Evolutionary conservation across 2,113 vertebrate genomes (phyloP).

Genomic region (Siniperca knerii): DNA sequence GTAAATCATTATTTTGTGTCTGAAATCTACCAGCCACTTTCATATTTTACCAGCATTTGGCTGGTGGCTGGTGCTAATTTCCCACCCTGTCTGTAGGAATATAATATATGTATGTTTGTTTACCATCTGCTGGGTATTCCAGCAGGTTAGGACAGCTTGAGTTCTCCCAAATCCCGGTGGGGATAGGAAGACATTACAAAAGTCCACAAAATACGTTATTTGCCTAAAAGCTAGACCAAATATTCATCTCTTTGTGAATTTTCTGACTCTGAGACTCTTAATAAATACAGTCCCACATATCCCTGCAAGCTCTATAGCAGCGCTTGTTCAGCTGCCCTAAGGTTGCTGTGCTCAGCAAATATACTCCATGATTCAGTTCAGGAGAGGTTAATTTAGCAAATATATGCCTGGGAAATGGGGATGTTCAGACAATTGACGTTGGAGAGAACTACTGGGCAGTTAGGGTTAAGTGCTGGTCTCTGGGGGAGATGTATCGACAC

Average conservation of each 20-base stretch:
- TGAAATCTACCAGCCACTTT: no score
- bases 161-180: background rate
- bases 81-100: background rate
- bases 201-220: background rate
- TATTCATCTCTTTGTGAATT: background rate
- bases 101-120: background rate
- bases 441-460: background rate
- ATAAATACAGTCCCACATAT: background rate
- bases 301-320: background rate
- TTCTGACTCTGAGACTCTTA: background rate
- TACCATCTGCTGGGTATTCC: background rate
- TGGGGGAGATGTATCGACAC: background rate
- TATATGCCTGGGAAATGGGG: background rate
- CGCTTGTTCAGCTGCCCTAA: background rate
- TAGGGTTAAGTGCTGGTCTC: conserved; percentile 14
- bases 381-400: conserved; percentile 48
- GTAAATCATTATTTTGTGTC: no score
- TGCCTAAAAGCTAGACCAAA: background rate
- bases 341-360: conserved; percentile 21
- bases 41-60: no score
- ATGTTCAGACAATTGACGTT: conserved; percentile 17
- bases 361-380: conserved; percentile 35
- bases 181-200: background rate
- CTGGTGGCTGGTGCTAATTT: no score
- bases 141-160: background rate